Conservation (phyloP, 2,888 invertebrate species). For the Litoditis marina region DNA sequence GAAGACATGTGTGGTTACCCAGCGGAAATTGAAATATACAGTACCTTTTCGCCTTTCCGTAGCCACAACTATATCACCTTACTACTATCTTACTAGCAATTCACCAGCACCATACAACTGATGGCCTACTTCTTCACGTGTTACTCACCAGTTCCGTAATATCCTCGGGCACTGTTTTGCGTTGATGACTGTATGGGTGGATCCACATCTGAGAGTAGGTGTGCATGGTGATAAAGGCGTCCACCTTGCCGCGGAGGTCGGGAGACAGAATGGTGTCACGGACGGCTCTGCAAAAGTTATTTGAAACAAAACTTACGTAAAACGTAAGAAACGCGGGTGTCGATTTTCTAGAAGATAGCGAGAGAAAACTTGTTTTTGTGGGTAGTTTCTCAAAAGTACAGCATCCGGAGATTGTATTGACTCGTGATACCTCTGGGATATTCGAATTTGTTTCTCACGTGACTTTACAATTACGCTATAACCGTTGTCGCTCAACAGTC, state of each 20-base stretch:
- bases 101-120: neutral
- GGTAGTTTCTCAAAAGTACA: no score
- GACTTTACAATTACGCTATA: no score
- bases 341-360: no score
- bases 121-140: neutral
- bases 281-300: constrained; percentile 45
- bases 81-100: no score
- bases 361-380: neutral
- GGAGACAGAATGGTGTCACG: constrained; percentile 51
- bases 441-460: no score
- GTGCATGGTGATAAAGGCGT: constrained; percentile 61
- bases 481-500: no score
- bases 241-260: constrained; percentile 52
- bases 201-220: constrained; percentile 61
- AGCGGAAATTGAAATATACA: no score
- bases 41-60: no score
- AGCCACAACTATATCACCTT: no score
- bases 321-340: no score
- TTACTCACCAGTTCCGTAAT: constrained; percentile 54
- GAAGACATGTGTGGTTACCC: no score
- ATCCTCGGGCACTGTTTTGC: constrained; percentile 54
- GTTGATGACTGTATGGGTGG: constrained; percentile 58
- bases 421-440: neutral
- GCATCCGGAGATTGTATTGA: neutral
- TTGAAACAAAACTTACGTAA: neutral